Percentiles rank a stretch among this genome's conserved stretches.
phyloP scores from a whole-genome alignment of 2,113 vertebrate genomes.

The Manacus vitellinus region DNA sequence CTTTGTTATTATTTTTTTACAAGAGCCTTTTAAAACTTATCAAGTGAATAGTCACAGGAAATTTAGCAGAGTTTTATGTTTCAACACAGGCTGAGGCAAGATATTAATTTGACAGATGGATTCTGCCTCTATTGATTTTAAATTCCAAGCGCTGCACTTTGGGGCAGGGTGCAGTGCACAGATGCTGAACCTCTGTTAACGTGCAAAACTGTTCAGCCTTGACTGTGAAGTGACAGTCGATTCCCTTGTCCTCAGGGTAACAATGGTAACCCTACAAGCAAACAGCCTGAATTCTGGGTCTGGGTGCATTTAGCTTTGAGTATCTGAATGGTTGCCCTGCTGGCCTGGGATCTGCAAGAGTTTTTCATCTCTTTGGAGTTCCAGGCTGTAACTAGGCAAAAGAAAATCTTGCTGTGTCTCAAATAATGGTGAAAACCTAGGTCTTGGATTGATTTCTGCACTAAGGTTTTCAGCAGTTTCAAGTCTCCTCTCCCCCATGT shows the following conservation, averaged over 20 bases:
- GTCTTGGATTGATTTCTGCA: not conserved
- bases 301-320: not conserved
- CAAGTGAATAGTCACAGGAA: not conserved
- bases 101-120: conserved; percentile 1
- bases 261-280: not conserved
- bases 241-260: not conserved
- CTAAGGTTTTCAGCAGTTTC: not conserved
- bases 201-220: not conserved
- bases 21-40: not conserved
- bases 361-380: not conserved
- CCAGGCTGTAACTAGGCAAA: not conserved
- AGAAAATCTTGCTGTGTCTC: not conserved
- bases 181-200: not conserved
- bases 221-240: not conserved
- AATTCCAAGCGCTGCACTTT: not conserved
- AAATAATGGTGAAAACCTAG: not conserved
- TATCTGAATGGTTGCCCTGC: not conserved
- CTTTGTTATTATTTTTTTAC: not conserved
- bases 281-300: not conserved
- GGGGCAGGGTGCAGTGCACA: not conserved
- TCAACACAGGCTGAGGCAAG: not conserved
- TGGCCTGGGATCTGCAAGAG: not conserved
- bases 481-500: not conserved
- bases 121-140: not conserved
- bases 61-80: not conserved